These are phyloP conservation scores for Laticauda colubrina DNA, from an alignment of 2,113 vertebrate genomes.

Conservation along the genomic window DNA sequence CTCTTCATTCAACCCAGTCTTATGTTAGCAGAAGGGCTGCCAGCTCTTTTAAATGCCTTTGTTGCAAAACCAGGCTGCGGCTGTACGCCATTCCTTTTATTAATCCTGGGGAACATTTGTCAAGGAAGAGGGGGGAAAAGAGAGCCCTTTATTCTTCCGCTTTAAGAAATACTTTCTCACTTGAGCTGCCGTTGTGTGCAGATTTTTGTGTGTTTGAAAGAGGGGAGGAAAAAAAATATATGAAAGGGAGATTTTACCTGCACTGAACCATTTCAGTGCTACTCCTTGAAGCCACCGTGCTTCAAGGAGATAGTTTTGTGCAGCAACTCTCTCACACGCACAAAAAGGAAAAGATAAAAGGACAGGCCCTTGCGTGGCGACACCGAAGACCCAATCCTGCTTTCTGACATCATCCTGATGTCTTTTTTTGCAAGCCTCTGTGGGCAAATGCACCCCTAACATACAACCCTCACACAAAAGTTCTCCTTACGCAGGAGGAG, in stretches of 20 bases:
- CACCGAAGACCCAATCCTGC: slow-evolving; percentile 70
- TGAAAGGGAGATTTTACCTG: slow-evolving; percentile 59
- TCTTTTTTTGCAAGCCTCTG: slow-evolving; percentile 63
- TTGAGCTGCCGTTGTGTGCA: not conserved
- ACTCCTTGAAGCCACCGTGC: slow-evolving; percentile 71
- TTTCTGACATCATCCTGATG: slow-evolving; percentile 52
- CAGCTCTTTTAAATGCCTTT: slow-evolving; percentile 81
- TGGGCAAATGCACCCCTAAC: slow-evolving; percentile 38
- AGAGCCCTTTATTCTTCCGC: slow-evolving; percentile 47
- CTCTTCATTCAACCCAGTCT: slow-evolving; percentile 84
- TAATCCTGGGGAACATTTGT: slow-evolving; percentile 83
- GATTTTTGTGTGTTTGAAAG: not conserved
- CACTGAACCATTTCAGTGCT: slow-evolving; percentile 69
- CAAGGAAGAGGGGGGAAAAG: slow-evolving; percentile 24
- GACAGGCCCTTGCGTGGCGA: slow-evolving; percentile 63
- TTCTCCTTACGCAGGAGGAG: slow-evolving; percentile 38
- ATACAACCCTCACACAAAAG: slow-evolving; percentile 58
- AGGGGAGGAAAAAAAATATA: slow-evolving; percentile 19
- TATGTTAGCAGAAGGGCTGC: slow-evolving; percentile 81
- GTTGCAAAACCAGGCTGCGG: slow-evolving; percentile 74
- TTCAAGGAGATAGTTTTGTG: slow-evolving; percentile 68
- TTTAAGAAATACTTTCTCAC: slow-evolving; percentile 57
- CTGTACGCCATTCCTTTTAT: slow-evolving; percentile 72
- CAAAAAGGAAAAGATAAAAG: slow-evolving; percentile 74
- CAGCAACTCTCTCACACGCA: slow-evolving; percentile 54